Base-by-base conservation (phyloP, 2,888 invertebrate species). In the Psococerastis gibbosa region DNA sequence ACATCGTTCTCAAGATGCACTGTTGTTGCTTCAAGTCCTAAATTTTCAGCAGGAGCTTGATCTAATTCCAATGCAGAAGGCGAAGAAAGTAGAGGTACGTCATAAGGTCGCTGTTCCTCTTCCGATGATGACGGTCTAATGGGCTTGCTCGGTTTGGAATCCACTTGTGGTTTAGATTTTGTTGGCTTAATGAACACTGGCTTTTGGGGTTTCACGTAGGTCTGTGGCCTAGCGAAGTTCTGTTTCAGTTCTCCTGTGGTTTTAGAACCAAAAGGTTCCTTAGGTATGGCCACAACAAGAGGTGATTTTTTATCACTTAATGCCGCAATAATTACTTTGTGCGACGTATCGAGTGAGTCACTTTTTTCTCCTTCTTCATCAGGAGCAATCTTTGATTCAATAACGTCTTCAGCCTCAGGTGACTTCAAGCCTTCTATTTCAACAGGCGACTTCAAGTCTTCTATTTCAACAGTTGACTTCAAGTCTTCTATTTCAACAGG, bases 21-120 rank as follows among this genome's bases (percentile, higher is more conserved):
- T 1, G 78, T 75, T 18, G 81, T 85, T 2, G 76, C 78, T 57
- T 85, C 85, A 18, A 85, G 60, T 0, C 84, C 84, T 51, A 75
- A 56, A 43, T 69, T 71, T 49, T 69, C 68, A 3, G 67, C 56
- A 0, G 70, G 75, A 20, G 71, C 67, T 2, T 71, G 66, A 4
- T 67, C 66, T 6, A 72, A 56, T 50, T 68, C 66, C 1, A 70
- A 65, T 0, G 67, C 54, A 13, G 54, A 49, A 11, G 65, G 59
- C 2, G 63, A 17, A 18, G 38, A 57, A 2, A 57, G 55, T 3
- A 38, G 18, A 1, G 49, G 49, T 3, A 47, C 46, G 6, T 38
- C 34, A 22, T 38, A 45, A 32, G 35, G 35, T 5, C 38, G 38
- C 11, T 45, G 32, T 2, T 45, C 41, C 22, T 22, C 16, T n/a